These are phyloP conservation scores for Aurelia sp. DNA, from an alignment of 30 jellyfish, hydroid and myxozoan species.

Conservation along the genomic window DNA sequence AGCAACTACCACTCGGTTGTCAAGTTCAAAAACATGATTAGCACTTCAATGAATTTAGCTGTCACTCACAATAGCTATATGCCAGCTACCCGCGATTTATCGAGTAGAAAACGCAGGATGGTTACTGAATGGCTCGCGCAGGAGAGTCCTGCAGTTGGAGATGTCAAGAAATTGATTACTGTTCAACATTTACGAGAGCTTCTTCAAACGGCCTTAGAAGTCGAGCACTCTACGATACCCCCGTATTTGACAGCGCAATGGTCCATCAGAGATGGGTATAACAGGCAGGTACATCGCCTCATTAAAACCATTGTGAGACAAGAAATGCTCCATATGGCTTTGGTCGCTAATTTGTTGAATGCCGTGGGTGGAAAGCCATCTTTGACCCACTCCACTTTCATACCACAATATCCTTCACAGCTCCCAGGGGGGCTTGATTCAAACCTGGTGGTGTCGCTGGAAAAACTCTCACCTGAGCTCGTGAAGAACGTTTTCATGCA, in stretches of 20 bases:
- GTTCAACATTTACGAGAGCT: constrained; percentile 31
- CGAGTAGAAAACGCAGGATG: constrained; percentile 62
- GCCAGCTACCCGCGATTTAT: constrained; percentile 71
- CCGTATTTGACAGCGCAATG: constrained; percentile 62
- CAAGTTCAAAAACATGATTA: constrained; percentile 16
- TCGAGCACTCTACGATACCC: constrained; percentile 66
- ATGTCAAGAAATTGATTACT: constrained; percentile 16
- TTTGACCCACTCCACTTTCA: constrained; percentile 47
- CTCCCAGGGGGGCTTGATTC: constrained; percentile 66
- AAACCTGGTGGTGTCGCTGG: constrained; percentile 40
- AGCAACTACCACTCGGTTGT: constrained; percentile 52
- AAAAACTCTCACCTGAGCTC: constrained; percentile 34
- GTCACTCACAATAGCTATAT: constrained; percentile 33
- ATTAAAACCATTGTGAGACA: constrained; percentile 42
- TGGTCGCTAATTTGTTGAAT: constrained; percentile 51
- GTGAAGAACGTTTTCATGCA: constrained; percentile 45
- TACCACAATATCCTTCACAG: constrained; percentile 42
- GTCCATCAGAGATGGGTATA: constrained; percentile 60
- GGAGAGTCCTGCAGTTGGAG: constrained; percentile 43
- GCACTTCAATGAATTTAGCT: constrained; percentile 45
- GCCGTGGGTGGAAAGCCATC: constrained; percentile 74
- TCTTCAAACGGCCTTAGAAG: constrained; percentile 54
- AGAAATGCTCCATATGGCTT: constrained; percentile 71
- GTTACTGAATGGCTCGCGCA: constrained; percentile 37
- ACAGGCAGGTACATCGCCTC: constrained; percentile 39